Conservation (phyloP, 2,888 invertebrate species). For the Sphaeridia pumilis region DNA sequence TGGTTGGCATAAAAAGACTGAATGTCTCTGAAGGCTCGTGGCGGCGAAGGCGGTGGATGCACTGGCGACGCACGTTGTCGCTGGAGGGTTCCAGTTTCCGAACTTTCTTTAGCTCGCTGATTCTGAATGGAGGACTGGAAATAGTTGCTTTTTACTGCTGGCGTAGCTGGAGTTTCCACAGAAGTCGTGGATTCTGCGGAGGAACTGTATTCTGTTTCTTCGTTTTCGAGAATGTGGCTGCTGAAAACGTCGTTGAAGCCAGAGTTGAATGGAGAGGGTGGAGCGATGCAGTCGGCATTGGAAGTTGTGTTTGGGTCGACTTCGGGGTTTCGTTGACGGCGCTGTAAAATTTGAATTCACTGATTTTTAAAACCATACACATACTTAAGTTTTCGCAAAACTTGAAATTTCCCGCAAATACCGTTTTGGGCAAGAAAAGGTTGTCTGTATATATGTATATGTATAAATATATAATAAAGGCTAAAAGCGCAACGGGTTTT, state of each 20-base stretch:
- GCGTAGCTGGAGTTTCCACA: conserved; percentile 1
- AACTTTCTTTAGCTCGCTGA: conserved; percentile 1
- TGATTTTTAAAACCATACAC: too few relatives aligned
- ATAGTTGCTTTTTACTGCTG: too few relatives aligned
- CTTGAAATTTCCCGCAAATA: too few relatives aligned
- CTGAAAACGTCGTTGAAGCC: not conserved
- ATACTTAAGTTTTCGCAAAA: too few relatives aligned
- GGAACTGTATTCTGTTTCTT: not conserved
- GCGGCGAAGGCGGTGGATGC: not conserved
- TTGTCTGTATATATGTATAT: too few relatives aligned
- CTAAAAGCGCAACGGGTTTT: too few relatives aligned
- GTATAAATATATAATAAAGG: too few relatives aligned
- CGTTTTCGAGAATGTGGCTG: not conserved
- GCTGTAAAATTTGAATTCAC: not conserved
- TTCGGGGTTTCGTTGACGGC: not conserved
- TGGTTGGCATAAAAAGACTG: not conserved
- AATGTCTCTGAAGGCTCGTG: not conserved
- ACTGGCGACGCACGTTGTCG: too few relatives aligned
- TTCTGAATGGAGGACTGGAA: conserved; percentile 11
- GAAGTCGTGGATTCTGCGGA: not conserved
- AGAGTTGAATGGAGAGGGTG: not conserved
- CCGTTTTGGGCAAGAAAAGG: too few relatives aligned
- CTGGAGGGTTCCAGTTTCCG: not conserved
- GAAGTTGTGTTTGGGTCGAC: too few relatives aligned
- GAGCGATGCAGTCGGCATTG: not conserved